Percentiles rank a stretch among this genome's conserved stretches.
Conservation (phyloP, 2,888 invertebrate genomes). For the Mamestra brassicae region DNA sequence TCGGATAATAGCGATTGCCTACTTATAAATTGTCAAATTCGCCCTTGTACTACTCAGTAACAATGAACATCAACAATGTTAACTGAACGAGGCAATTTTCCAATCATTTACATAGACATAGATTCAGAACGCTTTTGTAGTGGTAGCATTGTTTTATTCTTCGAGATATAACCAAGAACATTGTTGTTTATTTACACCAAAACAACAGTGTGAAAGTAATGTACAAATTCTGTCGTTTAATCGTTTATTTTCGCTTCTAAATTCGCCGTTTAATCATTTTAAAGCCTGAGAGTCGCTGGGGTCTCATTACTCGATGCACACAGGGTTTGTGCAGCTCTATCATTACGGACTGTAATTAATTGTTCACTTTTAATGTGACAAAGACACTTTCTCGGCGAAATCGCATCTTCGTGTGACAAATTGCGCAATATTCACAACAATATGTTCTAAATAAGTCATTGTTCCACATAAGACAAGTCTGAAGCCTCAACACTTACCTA, state of each 20-base stretch:
- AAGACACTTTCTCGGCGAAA: constrained; percentile 81
- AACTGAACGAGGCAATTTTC: constrained; percentile 50
- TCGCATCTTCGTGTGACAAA: constrained; percentile 78
- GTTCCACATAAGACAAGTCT: constrained; percentile 67
- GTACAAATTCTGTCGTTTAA: constrained; percentile 59
- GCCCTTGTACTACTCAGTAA: constrained; percentile 75
- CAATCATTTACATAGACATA: constrained; percentile 17
- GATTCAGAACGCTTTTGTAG: neutral
- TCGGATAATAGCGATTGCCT: constrained; percentile 65
- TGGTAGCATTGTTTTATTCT: neutral
- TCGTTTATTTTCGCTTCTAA: constrained; percentile 65
- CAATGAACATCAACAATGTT: constrained; percentile 65
- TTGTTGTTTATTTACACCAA: constrained; percentile 51
- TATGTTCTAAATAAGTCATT: constrained; percentile 76
- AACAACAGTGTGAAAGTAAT: constrained; percentile 81
- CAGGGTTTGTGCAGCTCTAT: constrained; percentile 68
- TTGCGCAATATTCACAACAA: constrained; percentile 78
- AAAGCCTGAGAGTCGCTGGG: constrained; percentile 68
- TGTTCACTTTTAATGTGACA: constrained; percentile 69
- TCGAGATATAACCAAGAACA: constrained; percentile 34
- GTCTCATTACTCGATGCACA: constrained; percentile 64
- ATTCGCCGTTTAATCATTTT: constrained; percentile 65
- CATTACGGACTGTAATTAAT: constrained; percentile 74
- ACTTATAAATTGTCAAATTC: constrained; percentile 73
- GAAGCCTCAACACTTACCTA: constrained; percentile 52